Evolutionary conservation across 2,113 vertebrate genomes (phyloP), one percentile per base, ranked within the genome.

Genomic region (Halcyon malimbica): DNA sequence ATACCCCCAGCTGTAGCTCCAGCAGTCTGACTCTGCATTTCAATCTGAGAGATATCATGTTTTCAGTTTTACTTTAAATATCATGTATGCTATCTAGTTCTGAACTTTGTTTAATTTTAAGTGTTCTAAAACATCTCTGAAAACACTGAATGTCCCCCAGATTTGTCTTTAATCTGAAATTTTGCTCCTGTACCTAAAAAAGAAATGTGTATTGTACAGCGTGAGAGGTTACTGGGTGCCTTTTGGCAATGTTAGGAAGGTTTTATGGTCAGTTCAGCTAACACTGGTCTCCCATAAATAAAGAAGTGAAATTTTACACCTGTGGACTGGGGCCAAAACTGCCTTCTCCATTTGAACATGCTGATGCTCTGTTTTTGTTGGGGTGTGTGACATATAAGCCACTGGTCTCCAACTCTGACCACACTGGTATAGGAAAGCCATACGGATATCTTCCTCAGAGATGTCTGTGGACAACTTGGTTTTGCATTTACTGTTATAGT

Each of bases 261-360:
- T 89, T 97, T 96, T 96, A 94, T 92, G 86, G 77, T 93, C 81
- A 95, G 89, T 97, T 93, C 75, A 96, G 63, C 90, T 95, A 90
- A 85, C 17, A 7, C 50, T 88, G 87, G 81, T 46, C 91, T 94
- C 77, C 78, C 91, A 93, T 95, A 97, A 95, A 96, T 96, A 96
- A 96, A 97, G 35, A 96, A 83, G 82, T 91, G 96, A 96, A 96
- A 96, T 85, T 93, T 87, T 96, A 94, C 70, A 94, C 96, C 78
- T 89, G 83, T 97, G 95, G 83, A 83, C 44, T 14, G 39, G 8
- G 19, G 89, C 93, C 96, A 97, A 89, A 77, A 50, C 48, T 15
- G 39, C 82, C 74, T 94, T 90, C 91, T 87, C 65, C 76, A 83
- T 95, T 62, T 93, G 91, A 96, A 94, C 81, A 85, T 97, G 96